Base-by-base conservation (phyloP, 2,888 invertebrate species). In the Hypsopygia costalis region DNA sequence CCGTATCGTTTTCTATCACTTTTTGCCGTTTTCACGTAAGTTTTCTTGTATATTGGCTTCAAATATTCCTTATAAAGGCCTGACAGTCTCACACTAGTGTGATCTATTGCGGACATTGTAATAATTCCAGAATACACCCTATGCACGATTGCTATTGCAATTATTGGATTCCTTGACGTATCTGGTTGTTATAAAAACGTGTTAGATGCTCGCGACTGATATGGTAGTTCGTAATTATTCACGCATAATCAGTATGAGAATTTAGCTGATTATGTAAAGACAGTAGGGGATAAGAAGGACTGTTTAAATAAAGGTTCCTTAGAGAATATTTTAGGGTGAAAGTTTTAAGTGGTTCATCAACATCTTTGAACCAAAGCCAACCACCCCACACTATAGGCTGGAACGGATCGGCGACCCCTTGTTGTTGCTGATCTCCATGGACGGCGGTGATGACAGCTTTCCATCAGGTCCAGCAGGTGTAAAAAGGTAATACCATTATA, bases 161-260 rank as follows among this genome's bases (percentile, higher is more conserved):
- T 46, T 41, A 46, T 27, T 36, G 39, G 41, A 46, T 43, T 34
- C 46, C 46, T 30, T 33, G 43, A 43, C 46, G 25, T 25, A 25
- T 25, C 25, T 25, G 7, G n/a, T 25, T 2, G 8, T 6, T 25
- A 25, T n/a, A 25, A 25, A 25, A 25, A 25, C 25, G 25, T 25
- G 25, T 25, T 7, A 16, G 25, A 7, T 3, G 16, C 16, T 16
- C 16, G 16, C 16, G 16, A 25, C 25, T 1, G 6, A 25, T n/a
- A 25, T 25, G 25, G 25, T 25, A 3, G 3, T 25, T 25, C 8
- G 25, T 25, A 25, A 25, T 25, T 25, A 25, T 25, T 25, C 25
- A 25, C 25, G 25, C n/a, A 3, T 3, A 25, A 7, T 25, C 6
- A 3, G 25, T 25, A 25, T 25, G 25, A 25, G 25, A 25, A n/a